A percentile compares a stretch with the other conserved stretches of the same genome.
phyloP scores from a whole-genome alignment of 2,113 vertebrate genomes.

The Gambusia holbrooki region DNA sequence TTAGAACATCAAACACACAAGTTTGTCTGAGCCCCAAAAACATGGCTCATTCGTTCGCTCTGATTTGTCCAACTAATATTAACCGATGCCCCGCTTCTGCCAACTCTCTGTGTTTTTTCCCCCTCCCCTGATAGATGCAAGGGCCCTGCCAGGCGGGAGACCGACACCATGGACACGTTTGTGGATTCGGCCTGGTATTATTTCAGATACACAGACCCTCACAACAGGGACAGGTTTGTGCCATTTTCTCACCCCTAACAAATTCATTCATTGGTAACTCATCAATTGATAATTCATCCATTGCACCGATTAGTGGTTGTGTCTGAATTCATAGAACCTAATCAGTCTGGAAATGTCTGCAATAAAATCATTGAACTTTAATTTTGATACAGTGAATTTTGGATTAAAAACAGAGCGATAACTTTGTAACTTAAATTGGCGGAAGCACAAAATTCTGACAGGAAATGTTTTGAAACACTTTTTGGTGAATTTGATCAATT shows the following conservation, averaged over 20 bases:
- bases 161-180: slow-evolving; percentile 98
- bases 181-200: slow-evolving; percentile 98
- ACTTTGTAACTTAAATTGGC: neutral
- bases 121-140: slow-evolving; percentile 82
- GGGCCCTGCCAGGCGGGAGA: slow-evolving; percentile 86
- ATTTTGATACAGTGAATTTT: neutral
- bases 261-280: neutral
- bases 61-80: slow-evolving; percentile 35
- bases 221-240: slow-evolving; percentile 84
- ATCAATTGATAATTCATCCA: too few species aligned
- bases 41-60: slow-evolving; percentile 35
- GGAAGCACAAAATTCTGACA: neutral
- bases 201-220: slow-evolving; percentile 91
- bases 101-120: slow-evolving; percentile 22
- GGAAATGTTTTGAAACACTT: neutral
- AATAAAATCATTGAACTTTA: neutral
- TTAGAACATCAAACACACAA: slow-evolving; percentile 8
- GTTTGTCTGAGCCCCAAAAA: slow-evolving; percentile 42
- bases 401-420: too few species aligned
- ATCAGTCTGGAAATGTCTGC: too few species aligned
- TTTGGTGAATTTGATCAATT: neutral
- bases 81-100: slow-evolving; percentile 11
- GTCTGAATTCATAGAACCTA: too few species aligned
- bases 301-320: too few species aligned
- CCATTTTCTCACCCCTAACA: neutral